phyloP scores from a whole-genome alignment of 2,797 vertebrate species.

The Cichlasoma orientale region DNA sequence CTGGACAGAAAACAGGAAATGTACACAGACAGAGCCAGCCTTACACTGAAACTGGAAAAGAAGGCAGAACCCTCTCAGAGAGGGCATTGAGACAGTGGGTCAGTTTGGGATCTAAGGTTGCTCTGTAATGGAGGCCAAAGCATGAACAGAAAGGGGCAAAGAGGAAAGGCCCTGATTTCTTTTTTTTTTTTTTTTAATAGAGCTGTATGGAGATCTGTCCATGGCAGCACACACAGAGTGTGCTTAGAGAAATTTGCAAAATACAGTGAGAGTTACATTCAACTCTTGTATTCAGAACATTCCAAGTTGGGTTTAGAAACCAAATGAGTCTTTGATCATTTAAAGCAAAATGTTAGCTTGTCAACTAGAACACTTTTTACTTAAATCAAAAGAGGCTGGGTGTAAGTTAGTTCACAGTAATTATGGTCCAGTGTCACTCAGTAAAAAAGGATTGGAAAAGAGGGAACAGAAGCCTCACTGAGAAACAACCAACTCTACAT shows the following conservation, averaged over 20 bases:
- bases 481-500: conserved; percentile 40
- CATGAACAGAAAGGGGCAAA: conserved; percentile 54
- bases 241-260: conserved; percentile 30
- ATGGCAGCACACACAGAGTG: conserved; percentile 11
- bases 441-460: neutral
- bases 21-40: conserved; percentile 34
- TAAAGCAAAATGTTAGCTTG: conserved; percentile 2
- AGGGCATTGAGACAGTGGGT: conserved; percentile 60
- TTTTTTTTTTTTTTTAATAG: conserved; percentile 5
- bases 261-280: conserved; percentile 14
- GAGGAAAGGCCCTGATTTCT: conserved; percentile 28
- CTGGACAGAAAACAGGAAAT: conserved; percentile 52
- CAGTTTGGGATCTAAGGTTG: conserved; percentile 46
- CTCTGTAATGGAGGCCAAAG: conserved; percentile 59
- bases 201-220: conserved; percentile 43
- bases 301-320: conserved; percentile 11
- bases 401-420: conserved; percentile 21
- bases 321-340: neutral
- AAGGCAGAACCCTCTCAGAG: conserved; percentile 65
- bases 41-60: conserved; percentile 41
- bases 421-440: conserved; percentile 12
- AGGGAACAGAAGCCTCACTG: conserved; percentile 47
- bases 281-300: neutral
- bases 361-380: conserved; percentile 20
- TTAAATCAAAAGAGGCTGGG: conserved; percentile 8